Evolutionary conservation across 2,888 invertebrate species (phyloP).

Genomic region (Cheilosia soror): DNA sequence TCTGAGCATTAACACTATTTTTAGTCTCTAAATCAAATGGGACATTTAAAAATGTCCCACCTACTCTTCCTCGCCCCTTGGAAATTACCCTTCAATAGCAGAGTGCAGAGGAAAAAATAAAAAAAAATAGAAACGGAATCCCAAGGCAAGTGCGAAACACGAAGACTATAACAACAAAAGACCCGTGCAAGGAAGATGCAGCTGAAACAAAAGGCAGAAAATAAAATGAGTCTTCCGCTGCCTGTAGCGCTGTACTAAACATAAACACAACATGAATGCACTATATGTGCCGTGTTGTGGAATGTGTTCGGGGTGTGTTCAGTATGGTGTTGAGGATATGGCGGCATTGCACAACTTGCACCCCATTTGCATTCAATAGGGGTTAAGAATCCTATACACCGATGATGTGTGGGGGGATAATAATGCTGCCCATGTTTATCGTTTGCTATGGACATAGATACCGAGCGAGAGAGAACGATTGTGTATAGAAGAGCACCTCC

Average conservation of each 20-base stretch:
- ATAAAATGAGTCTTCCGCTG: conserved; percentile 75
- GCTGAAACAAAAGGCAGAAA: conserved; percentile 67
- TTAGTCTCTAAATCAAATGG: conserved; percentile 72
- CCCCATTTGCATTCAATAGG: conserved; percentile 69
- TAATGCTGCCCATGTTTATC: conserved; percentile 52
- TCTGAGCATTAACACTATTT: conserved; percentile 61
- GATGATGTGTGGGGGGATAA: conserved; percentile 8
- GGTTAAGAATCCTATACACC: conserved; percentile 56
- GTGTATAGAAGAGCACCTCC: conserved; percentile 38
- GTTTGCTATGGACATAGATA: conserved; percentile 46
- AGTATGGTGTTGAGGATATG: conserved; percentile 13
- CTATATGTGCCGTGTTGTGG: conserved; percentile 26
- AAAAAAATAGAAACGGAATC: conserved; percentile 19
- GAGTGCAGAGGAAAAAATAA: not conserved
- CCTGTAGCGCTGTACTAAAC: conserved; percentile 69
- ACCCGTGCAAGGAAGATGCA: conserved; percentile 62
- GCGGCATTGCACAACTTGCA: conserved; percentile 62
- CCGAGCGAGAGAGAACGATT: not conserved
- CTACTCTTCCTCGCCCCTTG: not conserved
- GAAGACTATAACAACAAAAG: conserved; percentile 65
- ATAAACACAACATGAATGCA: conserved; percentile 73
- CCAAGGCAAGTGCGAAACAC: conserved; percentile 71
- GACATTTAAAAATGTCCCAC: conserved; percentile 65
- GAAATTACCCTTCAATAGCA: conserved; percentile 56
- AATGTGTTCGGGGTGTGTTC: conserved; percentile 23